Evolutionary conservation across 1,140 invertebrate species (phyloP), one percentile per base, ranked within the genome.

Genomic region (Zelostemma sp.): DNA sequence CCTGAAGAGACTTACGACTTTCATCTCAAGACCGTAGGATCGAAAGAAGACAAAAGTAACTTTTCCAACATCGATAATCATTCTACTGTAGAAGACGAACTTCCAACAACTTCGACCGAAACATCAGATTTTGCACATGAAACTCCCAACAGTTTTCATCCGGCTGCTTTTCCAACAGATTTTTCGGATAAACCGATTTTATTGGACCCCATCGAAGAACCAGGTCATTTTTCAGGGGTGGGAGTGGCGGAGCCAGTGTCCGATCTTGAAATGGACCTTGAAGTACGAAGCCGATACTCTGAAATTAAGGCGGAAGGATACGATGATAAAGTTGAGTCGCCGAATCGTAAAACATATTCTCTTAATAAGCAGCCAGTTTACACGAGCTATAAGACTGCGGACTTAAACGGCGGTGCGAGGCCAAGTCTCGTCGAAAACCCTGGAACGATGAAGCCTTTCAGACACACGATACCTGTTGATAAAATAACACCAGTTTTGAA

Each of bases 381-480:
- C 55, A 90, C 89, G 4, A 91, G 90, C 70, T 91, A 91, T 74
- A 89, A 88, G 18, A 87, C 89, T 50, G 89, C 89, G 1, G 87
- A 89, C 54, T 85, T 89, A 72, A 84, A 76, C 25, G 82, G 74
- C 0, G 73, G 15, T 1, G 59, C 75, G 0, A 81, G 74, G 21
- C 75, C 81, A 0, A 77, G 77, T 49, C 48, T 85, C 6, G 79
- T 85, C 3, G 76, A 80, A 14, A 74, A 79, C 41, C 73, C 77
- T 0, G 82, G 77, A 0, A 83, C 81, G 3, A 43, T 80, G 1
- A 85, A 81, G 48, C 83, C 84, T 0, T 85, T 85, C 33, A 77
- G 89, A 38, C 89, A 91, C 74, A 89, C 89, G 6, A 88, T 91
- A 70, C 90, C 90, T 1, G 88, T 91, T 1, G 89, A 91, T 68